These are phyloP conservation scores for Thysanoteuthis rhombus DNA, from an alignment of 2,888 invertebrate genomes.

Conservation along the genomic window DNA sequence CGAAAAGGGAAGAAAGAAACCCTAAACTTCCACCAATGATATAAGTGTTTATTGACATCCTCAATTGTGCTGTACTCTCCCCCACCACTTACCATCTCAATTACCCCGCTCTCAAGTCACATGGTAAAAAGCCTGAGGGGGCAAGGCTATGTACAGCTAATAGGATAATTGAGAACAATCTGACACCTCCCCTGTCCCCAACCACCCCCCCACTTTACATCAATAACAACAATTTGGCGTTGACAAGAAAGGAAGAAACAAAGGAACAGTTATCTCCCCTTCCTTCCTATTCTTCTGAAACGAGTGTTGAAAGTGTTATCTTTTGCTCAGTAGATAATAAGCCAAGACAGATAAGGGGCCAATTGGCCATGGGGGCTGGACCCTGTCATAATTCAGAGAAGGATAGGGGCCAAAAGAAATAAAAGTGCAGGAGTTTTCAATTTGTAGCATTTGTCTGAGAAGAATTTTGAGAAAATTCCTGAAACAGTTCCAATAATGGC, in stretches of 20 bases:
- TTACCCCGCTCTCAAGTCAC: neutral
- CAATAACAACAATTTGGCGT: neutral
- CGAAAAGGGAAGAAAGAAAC: neutral
- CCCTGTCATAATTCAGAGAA: neutral
- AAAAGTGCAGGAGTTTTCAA: neutral
- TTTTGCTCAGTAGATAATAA: neutral
- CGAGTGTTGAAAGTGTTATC: neutral
- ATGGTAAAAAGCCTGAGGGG: neutral
- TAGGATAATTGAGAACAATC: neutral
- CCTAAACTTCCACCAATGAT: too few species aligned
- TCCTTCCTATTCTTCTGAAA: neutral
- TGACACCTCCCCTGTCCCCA: neutral
- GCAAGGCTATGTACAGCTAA: neutral
- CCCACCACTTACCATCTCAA: neutral
- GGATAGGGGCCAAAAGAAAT: neutral
- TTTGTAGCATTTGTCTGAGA: neutral
- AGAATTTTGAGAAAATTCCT: neutral
- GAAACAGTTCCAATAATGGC: neutral
- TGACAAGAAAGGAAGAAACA: neutral
- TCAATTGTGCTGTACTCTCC: neutral
- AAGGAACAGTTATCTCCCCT: neutral
- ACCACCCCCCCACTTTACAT: neutral
- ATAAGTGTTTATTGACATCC: neutral
- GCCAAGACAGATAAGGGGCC: neutral
- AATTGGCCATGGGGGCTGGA: neutral